Percentiles rank a stretch among this genome's conserved stretches.
phyloP scores from a whole-genome alignment of 2,888 invertebrate species.

The Acanthosepion esculentum region DNA sequence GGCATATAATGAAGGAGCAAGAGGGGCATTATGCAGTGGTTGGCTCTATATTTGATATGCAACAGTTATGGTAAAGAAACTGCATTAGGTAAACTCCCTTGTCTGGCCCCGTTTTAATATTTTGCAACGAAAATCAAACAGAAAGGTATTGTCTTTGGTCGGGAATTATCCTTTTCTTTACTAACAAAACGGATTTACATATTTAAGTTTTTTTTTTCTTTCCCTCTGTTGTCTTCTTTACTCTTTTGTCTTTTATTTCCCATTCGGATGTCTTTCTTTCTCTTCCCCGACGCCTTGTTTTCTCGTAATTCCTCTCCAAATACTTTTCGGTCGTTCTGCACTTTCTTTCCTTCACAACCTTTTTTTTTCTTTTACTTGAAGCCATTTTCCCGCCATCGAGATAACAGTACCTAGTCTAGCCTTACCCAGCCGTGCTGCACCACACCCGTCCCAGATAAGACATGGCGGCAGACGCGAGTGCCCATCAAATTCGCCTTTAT shows the following conservation, averaged over 20 bases:
- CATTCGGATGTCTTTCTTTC: not conserved
- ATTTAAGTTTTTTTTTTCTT: too few relatives aligned
- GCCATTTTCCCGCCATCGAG: not conserved
- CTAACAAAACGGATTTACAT: too few relatives aligned
- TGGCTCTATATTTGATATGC: too few relatives aligned
- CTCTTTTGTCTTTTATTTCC: not conserved
- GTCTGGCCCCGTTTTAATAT: too few relatives aligned
- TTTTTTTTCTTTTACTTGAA: not conserved
- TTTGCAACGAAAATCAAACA: too few relatives aligned
- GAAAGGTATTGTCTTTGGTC: too few relatives aligned
- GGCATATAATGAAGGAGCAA: too few relatives aligned
- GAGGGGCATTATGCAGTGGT: too few relatives aligned
- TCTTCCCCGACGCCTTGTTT: too few relatives aligned
- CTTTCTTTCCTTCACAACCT: not conserved
- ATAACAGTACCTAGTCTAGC: not conserved
- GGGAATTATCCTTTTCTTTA: too few relatives aligned
- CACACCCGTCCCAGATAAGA: not conserved
- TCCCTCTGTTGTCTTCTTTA: not conserved
- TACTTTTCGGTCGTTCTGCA: not conserved
- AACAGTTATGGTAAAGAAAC: too few relatives aligned
- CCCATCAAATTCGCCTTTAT: not conserved
- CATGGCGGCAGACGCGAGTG: constrained; percentile 33
- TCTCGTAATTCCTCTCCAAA: not conserved
- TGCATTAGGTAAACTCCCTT: too few relatives aligned
- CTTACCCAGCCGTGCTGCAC: not conserved